Conservation (phyloP, 2,113 vertebrate species). For the Alaudala cheleensis region DNA sequence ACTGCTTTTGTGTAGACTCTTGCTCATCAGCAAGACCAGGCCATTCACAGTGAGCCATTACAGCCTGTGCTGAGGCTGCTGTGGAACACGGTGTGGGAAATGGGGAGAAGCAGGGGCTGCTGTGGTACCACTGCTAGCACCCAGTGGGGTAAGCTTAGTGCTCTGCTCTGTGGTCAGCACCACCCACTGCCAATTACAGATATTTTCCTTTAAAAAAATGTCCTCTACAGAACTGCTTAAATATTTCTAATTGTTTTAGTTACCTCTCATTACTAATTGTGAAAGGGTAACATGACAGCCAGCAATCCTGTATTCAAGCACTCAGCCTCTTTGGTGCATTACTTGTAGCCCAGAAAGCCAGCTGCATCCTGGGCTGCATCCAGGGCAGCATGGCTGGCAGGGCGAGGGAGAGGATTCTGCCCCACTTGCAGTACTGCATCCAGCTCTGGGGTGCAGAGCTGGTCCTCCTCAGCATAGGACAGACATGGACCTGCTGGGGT, state of each 20-base stretch:
- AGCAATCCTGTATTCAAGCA: background rate
- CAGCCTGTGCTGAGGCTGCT: background rate
- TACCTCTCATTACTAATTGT: background rate
- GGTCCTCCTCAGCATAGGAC: background rate
- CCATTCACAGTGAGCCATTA: background rate
- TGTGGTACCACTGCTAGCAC: background rate
- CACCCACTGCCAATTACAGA: background rate
- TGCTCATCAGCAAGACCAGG: background rate
- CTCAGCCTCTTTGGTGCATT: background rate
- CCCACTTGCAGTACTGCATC: background rate
- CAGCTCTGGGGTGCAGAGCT: background rate
- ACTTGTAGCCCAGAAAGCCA: background rate
- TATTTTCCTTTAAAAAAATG: background rate
- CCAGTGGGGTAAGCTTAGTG: accelerated
- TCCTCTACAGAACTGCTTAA: background rate
- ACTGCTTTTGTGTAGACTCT: background rate
- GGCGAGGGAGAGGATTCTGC: background rate
- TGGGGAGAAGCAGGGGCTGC: background rate
- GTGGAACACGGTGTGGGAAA: background rate
- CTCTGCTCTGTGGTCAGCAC: background rate
- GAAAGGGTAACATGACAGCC: background rate
- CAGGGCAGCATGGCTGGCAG: background rate
- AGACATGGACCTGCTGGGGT: background rate
- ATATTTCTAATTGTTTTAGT: background rate
- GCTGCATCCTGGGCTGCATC: background rate